Percentiles rank a stretch among this genome's conserved stretches.
Conservation (phyloP, 53 echinoderm and acorn worm species). For the Henricia sp. region DNA sequence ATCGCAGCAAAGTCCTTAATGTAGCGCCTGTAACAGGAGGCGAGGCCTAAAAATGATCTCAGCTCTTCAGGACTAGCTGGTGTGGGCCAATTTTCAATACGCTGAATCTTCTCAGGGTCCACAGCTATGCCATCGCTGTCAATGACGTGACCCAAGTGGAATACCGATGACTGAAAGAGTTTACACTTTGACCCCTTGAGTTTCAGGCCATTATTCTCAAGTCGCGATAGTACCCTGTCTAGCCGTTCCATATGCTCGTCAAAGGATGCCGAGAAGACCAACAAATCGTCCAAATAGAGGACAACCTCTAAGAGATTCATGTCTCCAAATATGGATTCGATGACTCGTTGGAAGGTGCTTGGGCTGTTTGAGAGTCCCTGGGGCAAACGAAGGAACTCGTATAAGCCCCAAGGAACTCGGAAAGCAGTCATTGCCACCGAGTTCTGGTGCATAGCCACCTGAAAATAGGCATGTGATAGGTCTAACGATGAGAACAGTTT, state of each 20-base stretch:
- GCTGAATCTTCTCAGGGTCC: too few species aligned
- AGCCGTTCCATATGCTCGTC: not conserved
- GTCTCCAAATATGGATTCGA: not conserved
- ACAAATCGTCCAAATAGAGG: not conserved
- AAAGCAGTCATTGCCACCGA: not conserved
- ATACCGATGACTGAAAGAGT: not conserved
- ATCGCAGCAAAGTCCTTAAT: not conserved
- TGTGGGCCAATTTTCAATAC: not conserved
- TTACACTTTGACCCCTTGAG: not conserved
- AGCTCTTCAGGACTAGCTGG: not conserved
- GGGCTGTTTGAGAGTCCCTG: not conserved
- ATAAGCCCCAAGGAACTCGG: not conserved
- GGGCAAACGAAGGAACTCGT: not conserved
- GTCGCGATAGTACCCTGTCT: not conserved
- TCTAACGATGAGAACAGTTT: not conserved
- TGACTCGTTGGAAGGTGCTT: not conserved
- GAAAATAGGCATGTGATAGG: not conserved
- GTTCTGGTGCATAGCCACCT: not conserved
- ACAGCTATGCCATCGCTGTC: not conserved
- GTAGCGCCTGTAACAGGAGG: not conserved
- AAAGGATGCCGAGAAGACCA: not conserved
- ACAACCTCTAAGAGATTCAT: not conserved
- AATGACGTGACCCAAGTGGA: not conserved
- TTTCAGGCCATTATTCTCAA: not conserved
- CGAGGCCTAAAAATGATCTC: constrained; percentile 7